Base-by-base conservation (phyloP, 2,888 invertebrate genomes). In the Heliconius ethilla region DNA sequence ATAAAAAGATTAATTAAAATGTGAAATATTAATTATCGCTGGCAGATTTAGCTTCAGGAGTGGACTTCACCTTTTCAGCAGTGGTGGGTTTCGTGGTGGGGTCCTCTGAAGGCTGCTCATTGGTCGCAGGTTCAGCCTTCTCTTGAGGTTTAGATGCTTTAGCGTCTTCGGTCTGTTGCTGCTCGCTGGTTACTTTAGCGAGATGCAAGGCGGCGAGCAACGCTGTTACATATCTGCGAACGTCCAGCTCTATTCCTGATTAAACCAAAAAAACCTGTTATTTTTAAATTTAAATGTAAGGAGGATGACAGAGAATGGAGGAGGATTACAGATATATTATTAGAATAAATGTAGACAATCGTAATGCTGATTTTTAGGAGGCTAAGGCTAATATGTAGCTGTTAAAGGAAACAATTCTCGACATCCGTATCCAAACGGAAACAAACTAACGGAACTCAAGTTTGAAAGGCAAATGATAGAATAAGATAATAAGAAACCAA, bases 191-290 rank as follows among this genome's bases (percentile, higher is more conserved):
- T 33, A 92, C 93, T 70, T 86, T 89, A 37, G 94, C 93, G 45
- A 94, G 90, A 83, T 94, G 94, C 2, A 94, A 84, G 0, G 93
- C 94, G 0, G 94, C 94, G 7, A 94, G 85, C 27, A 94, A 80
- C 0, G 94, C 94, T 0, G 91, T 91, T 29, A 93, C 82, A 86
- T 94, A 94, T 33, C 94, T 92, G 37, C 92, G 92, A 2, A 92
- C 87, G 77, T 94, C 94, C 59, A 93, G 80, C 77, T 94, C 94
- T 10, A 93, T 89, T 63, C 94, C 94, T 94, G 86, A 2, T 15
- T 9, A n/a, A 13, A 72, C 59, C 7, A 33, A 15, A 37, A 55
- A 55, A 67, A 0, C 3, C 22, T 1, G 13, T 67, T 37, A 67
- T n/a, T n/a, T n/a, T 37, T n/a, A 2, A 22, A 10, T 22, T 37